Percentiles rank a stretch among this genome's conserved stretches.
These are phyloP conservation scores for Sebastes minor DNA, from an alignment of 2,797 vertebrate species.

Conservation along the genomic window DNA sequence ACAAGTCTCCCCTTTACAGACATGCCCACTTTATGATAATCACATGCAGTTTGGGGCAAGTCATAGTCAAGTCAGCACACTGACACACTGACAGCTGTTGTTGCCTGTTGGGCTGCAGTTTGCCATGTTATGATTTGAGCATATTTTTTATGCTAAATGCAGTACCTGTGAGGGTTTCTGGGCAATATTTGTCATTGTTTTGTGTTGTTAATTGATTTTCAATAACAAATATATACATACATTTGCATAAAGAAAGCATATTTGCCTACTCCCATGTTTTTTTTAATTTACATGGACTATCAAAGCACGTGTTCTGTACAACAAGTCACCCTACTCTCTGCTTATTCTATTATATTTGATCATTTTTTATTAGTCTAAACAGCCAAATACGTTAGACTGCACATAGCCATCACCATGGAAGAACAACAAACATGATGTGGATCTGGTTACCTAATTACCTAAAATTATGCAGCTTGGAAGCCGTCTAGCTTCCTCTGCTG, in stretches of 20 bases:
- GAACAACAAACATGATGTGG: slow-evolving; percentile 43
- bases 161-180: no score
- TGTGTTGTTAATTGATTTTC: no score
- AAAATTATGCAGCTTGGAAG: slow-evolving; percentile 49
- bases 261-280: neutral
- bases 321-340: neutral
- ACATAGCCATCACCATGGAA: neutral
- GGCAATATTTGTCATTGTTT: no score
- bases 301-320: neutral
- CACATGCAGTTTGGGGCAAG: no score
- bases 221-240: no score
- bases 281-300: neutral
- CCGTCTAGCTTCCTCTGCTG: slow-evolving; percentile 6
- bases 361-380: neutral
- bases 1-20: no score
- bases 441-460: slow-evolving; percentile 42
- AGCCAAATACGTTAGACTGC: neutral
- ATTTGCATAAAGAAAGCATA: no score
- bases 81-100: no score
- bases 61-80: no score
- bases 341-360: slow-evolving; percentile 7
- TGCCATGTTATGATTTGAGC: no score
- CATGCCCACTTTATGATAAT: no score
- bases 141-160: no score
- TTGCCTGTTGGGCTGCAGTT: rapidly evolving